Conservation (phyloP, 2,888 invertebrate genomes). For the Amblyjoppa proteus region DNA sequence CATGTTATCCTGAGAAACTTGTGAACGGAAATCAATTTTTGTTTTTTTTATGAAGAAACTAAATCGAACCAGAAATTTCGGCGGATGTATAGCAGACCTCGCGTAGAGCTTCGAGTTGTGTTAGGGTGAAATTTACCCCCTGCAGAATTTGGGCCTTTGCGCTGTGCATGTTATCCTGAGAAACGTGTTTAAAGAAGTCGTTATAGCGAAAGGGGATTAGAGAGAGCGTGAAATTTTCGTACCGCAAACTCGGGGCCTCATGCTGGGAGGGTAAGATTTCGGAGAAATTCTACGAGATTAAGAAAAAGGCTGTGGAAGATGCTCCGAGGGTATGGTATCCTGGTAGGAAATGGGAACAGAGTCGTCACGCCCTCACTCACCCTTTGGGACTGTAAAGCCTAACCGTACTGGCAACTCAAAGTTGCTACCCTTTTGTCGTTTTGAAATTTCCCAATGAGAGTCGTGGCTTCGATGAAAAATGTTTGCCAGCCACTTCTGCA, state of each 20-base stretch:
- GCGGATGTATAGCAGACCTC: no score
- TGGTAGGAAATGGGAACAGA: constrained; percentile 63
- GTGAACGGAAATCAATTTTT: no score
- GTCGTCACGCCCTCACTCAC: constrained; percentile 61
- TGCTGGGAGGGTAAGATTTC: constrained; percentile 2
- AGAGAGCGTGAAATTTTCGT: constrained; percentile 41
- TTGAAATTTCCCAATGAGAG: no score
- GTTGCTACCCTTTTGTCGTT: background rate
- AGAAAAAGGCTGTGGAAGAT: constrained; percentile 2
- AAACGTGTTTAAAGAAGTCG: constrained; percentile 69
- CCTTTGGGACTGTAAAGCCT: background rate
- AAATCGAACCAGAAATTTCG: no score
- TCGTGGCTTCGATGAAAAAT: no score
- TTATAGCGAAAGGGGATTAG: constrained; percentile 65
- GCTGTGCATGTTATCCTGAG: constrained; percentile 57
- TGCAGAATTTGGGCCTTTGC: constrained; percentile 6
- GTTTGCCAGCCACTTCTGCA: background rate
- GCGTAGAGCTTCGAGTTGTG: no score
- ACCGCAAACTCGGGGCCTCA: background rate
- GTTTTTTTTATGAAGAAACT: no score
- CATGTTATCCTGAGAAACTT: no score
- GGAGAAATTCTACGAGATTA: background rate
- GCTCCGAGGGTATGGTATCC: constrained; percentile 43
- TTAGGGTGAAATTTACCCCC: background rate
- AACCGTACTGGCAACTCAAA: background rate